Evolutionary conservation across 2,113 vertebrate genomes (phyloP).

Genomic region (Solea senegalensis): DNA sequence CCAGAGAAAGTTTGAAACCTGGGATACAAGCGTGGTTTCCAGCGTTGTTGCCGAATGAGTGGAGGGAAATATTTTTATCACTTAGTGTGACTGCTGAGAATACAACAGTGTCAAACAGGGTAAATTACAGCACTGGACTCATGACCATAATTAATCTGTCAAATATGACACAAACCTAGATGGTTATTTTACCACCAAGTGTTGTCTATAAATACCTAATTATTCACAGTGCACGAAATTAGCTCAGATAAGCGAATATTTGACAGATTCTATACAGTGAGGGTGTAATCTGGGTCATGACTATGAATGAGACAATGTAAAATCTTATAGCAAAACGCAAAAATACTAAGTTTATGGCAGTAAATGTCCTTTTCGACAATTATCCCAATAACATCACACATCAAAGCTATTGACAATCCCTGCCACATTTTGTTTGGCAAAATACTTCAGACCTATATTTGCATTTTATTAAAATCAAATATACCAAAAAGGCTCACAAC

Average conservation of each 20-base stretch:
- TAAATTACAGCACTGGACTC: conserved; percentile 69
- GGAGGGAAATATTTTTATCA: conserved; percentile 63
- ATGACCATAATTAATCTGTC: conserved; percentile 73
- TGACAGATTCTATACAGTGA: no score
- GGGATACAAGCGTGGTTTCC: conserved; percentile 38
- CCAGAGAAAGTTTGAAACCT: background rate
- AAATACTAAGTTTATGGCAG: no score
- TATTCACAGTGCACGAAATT: no score
- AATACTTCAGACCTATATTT: conserved; percentile 6
- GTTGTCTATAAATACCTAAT: background rate
- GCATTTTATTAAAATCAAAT: conserved; percentile 32
- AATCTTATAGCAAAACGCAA: no score
- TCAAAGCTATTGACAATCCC: no score
- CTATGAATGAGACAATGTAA: no score
- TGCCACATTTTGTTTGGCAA: background rate
- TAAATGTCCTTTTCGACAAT: no score
- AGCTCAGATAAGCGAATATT: conserved; percentile 45
- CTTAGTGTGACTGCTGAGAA: conserved; percentile 59
- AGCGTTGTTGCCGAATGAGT: conserved; percentile 59
- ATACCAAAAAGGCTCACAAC: conserved; percentile 22
- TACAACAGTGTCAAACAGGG: conserved; percentile 68
- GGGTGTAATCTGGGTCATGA: no score
- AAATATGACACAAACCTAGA: conserved; percentile 60
- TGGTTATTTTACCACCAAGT: conserved; percentile 57
- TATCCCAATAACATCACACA: no score